Conservation (phyloP, 2,113 vertebrate species). For the Nothoprocta perdicaria region DNA sequence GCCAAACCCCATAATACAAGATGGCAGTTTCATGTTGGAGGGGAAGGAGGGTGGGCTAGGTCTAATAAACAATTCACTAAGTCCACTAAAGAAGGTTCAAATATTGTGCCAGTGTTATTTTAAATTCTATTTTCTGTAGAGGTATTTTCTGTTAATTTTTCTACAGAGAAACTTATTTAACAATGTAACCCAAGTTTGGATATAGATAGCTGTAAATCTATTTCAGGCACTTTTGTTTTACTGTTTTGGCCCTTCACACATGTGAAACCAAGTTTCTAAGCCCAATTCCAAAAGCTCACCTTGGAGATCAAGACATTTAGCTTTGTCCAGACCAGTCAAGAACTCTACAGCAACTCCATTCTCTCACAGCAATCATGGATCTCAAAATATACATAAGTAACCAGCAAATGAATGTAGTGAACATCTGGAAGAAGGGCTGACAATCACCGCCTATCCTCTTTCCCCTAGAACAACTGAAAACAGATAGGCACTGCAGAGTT, state of each 20-base stretch:
- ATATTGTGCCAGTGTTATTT: background rate
- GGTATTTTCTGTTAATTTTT: background rate
- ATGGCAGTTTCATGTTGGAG: background rate
- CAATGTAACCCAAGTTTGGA: background rate
- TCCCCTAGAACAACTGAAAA: background rate
- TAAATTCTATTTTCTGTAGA: background rate
- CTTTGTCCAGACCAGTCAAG: background rate
- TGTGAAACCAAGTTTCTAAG: background rate
- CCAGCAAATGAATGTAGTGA: background rate
- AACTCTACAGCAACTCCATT: background rate
- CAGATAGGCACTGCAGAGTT: background rate
- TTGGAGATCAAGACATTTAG: background rate
- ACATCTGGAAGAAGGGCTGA: background rate
- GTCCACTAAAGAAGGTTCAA: background rate
- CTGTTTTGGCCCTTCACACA: background rate
- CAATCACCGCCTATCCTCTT: background rate
- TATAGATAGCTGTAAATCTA: background rate
- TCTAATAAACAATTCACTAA: background rate
- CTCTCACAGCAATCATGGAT: background rate
- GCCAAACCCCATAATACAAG: accelerated
- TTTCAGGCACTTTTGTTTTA: background rate
- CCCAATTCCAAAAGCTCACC: background rate
- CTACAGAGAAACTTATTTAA: background rate
- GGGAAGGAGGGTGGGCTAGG: background rate
- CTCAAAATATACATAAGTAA: background rate